phyloP scores from a whole-genome alignment of 2,113 vertebrate genomes.

The Argyrosomus japonicus region DNA sequence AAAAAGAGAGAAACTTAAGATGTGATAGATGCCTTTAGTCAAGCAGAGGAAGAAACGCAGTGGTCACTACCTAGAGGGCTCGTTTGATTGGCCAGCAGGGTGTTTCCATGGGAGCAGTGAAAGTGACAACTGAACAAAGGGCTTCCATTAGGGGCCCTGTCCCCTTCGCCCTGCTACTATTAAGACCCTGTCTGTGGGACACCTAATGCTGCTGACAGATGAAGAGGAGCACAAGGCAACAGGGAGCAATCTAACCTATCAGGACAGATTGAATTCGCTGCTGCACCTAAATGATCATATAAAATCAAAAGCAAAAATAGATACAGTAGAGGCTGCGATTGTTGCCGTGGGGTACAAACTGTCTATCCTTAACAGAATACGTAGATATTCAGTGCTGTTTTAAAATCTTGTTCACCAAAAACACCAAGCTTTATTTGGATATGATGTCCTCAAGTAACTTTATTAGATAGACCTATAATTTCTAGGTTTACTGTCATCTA shows the following conservation, averaged over 20 bases:
- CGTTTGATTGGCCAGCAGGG: slow-evolving; percentile 69
- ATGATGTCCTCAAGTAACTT: neutral
- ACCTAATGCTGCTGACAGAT: slow-evolving; percentile 67
- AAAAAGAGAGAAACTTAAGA: slow-evolving; percentile 10
- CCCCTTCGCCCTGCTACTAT: slow-evolving; percentile 67
- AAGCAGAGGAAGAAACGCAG: slow-evolving; percentile 33
- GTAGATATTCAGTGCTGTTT: neutral
- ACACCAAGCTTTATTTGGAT: neutral
- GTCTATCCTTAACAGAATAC: neutral
- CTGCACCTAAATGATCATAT: slow-evolving; percentile 19
- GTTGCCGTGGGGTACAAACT: neutral
- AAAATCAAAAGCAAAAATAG: neutral
- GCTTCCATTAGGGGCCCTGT: slow-evolving; percentile 76
- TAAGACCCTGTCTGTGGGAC: slow-evolving; percentile 68
- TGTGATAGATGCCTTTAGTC: slow-evolving; percentile 49
- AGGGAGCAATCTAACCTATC: slow-evolving; percentile 42
- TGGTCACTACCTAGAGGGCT: slow-evolving; percentile 54
- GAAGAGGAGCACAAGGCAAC: slow-evolving; percentile 50
- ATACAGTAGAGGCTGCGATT: neutral
- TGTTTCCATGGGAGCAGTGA: slow-evolving; percentile 72
- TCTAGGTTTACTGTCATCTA: too few species aligned
- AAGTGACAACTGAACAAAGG: slow-evolving; percentile 82
- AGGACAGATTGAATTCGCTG: slow-evolving; percentile 19
- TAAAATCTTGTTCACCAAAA: neutral
- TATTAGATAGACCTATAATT: neutral